phyloP scores from a whole-genome alignment of 2,888 invertebrate species.

The Venusia cambrica region DNA sequence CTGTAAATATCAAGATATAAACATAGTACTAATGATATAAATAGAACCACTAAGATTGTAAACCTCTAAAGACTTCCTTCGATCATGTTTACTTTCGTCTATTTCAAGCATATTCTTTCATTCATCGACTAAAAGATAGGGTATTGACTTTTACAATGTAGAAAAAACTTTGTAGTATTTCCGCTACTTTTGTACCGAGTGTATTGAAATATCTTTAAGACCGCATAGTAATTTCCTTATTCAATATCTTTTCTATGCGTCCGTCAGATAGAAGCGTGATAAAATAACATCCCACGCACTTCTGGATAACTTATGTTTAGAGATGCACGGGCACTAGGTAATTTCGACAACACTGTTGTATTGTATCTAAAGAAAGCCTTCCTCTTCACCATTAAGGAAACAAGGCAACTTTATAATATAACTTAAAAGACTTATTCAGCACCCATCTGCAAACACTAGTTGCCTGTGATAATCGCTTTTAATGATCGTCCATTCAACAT shows the following conservation, averaged over 20 bases:
- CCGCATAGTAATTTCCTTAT: slow-evolving; percentile 13
- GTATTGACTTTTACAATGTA: slow-evolving; percentile 20
- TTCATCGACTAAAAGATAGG: slow-evolving; percentile 13
- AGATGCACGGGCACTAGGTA: slow-evolving; percentile 29
- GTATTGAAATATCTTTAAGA: slow-evolving; percentile 16
- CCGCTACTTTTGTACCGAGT: slow-evolving; percentile 25
- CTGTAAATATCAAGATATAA: slow-evolving; percentile 32
- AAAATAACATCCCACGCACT: slow-evolving; percentile 49
- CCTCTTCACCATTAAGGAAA: slow-evolving; percentile 13
- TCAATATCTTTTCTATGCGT: slow-evolving; percentile 6
- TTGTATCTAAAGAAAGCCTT: slow-evolving; percentile 11
- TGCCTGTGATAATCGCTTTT: slow-evolving; percentile 78
- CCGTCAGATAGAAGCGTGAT: slow-evolving; percentile 27
- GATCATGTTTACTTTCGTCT: slow-evolving; percentile 20
- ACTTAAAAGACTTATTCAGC: too few relatives aligned
- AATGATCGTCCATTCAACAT: slow-evolving; percentile 73
- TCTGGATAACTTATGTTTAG: slow-evolving; percentile 80
- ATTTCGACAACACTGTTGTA: slow-evolving; percentile 22
- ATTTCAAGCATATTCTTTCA: slow-evolving; percentile 12
- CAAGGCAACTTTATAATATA: too few relatives aligned
- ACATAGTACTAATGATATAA: slow-evolving; percentile 30
- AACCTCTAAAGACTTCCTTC: slow-evolving; percentile 27
- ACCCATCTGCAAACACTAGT: slow-evolving; percentile 38
- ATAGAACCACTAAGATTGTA: slow-evolving; percentile 27
- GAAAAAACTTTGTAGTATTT: slow-evolving; percentile 25